Conservation (phyloP, 2,797 vertebrate species). For the Pyrocephalus nanus region DNA sequence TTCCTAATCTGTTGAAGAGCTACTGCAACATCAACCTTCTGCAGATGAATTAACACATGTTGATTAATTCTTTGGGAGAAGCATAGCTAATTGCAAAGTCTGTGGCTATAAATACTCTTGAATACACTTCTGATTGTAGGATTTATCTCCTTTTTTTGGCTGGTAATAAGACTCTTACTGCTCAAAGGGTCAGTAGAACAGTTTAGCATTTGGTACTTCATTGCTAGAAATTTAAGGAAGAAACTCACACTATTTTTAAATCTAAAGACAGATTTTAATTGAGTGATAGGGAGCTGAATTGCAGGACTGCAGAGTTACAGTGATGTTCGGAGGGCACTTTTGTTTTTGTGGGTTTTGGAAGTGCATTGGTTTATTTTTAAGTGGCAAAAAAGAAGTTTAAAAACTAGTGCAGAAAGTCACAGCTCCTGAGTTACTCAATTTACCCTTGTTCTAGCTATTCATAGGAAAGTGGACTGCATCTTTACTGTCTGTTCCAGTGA, state of each 20-base stretch:
- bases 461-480: not conserved
- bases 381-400: not conserved
- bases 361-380: not conserved
- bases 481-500: not conserved
- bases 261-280: not conserved
- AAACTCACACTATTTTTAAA: not conserved
- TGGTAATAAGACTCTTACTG: not conserved
- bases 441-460: not conserved
- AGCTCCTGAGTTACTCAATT: not conserved
- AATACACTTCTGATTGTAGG: not conserved
- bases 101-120: not conserved
- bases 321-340: not conserved
- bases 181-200: not conserved
- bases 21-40: not conserved
- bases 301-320: not conserved
- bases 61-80: not conserved
- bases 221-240: not conserved
- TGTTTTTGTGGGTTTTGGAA: not conserved
- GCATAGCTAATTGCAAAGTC: not conserved
- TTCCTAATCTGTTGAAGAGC: not conserved
- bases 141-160: not conserved
- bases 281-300: not conserved
- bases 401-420: not conserved
- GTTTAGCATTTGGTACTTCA: not conserved
- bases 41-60: not conserved